phyloP scores from a whole-genome alignment of 2,888 invertebrate genomes.

The Electrophaes corylata region DNA sequence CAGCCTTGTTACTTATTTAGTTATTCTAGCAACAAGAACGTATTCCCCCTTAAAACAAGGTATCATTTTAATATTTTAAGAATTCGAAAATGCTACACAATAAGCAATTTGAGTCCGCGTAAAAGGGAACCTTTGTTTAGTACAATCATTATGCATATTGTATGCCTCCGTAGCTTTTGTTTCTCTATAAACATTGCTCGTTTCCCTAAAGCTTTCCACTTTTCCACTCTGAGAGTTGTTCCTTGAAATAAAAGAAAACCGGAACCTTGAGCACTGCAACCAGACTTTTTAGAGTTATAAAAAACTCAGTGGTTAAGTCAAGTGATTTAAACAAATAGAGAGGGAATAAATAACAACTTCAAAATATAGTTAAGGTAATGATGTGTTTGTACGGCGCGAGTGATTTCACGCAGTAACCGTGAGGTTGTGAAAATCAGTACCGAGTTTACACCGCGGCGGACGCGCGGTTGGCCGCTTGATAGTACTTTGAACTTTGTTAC shows the following conservation, averaged over 20 bases:
- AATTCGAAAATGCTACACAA: constrained; percentile 61
- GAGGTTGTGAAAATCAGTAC: no score
- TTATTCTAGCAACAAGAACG: constrained; percentile 1
- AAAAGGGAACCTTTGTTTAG: constrained; percentile 70
- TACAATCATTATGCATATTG: constrained; percentile 81
- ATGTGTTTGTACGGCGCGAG: no score
- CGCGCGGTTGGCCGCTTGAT: no score
- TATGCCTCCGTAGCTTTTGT: constrained; percentile 72
- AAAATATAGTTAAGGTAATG: no score
- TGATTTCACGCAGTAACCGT: no score
- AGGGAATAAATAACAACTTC: no score
- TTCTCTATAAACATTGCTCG: constrained; percentile 74
- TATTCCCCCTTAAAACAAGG: constrained; percentile 16
- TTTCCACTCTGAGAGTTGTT: constrained; percentile 55
- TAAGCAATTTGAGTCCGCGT: constrained; percentile 71
- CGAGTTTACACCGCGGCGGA: no score
- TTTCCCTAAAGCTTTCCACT: constrained; percentile 61
- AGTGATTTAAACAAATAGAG: no score
- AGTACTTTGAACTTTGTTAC: no score
- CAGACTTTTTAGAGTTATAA: not conserved
- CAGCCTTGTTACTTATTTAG: not conserved
- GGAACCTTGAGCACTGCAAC: not conserved
- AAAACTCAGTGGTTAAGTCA: no score
- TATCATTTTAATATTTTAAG: constrained; percentile 34
- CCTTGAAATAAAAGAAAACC: not conserved